Conservation (phyloP, 2,888 invertebrate species). For the Tuberolachnus salignus region DNA sequence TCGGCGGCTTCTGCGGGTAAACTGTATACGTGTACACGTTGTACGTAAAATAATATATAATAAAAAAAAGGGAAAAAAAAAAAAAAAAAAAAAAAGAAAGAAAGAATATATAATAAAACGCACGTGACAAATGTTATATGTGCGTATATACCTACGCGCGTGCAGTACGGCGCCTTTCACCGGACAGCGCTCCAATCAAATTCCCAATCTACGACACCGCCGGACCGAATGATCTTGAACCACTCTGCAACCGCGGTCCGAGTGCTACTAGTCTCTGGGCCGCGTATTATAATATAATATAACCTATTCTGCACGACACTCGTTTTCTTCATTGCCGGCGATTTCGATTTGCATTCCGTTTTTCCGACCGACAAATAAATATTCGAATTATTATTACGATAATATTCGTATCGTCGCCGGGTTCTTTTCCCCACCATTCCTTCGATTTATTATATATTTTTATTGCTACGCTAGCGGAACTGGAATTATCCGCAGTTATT, state of each 20-base stretch:
- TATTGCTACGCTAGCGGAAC: too few species aligned
- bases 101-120: slow-evolving; percentile 34
- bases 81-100: slow-evolving; percentile 14
- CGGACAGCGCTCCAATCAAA: slow-evolving; percentile 42
- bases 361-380: too few species aligned
- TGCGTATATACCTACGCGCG: not conserved
- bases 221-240: slow-evolving; percentile 47
- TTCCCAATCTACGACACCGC: not conserved
- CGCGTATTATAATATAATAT: too few species aligned
- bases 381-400: too few species aligned
- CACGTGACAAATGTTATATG: slow-evolving; percentile 41
- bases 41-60: slow-evolving; percentile 18
- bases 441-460: too few species aligned
- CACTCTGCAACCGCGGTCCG: slow-evolving; percentile 12
- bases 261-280: not conserved
- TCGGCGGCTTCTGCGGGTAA: slow-evolving; percentile 26
- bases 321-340: too few species aligned
- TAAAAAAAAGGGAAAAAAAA: not conserved
- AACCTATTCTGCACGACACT: too few species aligned
- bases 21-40: slow-evolving; percentile 17
- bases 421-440: too few species aligned
- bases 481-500: too few species aligned
- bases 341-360: too few species aligned
- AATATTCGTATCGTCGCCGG: too few species aligned
- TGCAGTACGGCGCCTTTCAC: slow-evolving; percentile 40